Base-by-base conservation (phyloP, 1,140 invertebrate genomes). In the Drosophila tani region DNA sequence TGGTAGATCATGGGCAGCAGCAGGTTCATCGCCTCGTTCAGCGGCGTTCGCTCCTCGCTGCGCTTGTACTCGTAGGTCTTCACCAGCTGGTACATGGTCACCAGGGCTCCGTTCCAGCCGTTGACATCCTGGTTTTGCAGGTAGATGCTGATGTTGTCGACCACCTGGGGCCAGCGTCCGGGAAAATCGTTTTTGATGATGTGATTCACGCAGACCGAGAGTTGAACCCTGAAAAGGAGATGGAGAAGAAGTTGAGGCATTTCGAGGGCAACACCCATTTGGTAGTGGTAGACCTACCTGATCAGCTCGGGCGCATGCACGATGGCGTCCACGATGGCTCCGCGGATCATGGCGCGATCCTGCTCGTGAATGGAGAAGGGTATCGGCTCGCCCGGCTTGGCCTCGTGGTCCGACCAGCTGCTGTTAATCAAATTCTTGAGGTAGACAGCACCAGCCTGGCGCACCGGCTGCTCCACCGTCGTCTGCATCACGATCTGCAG, bases 141-240 rank as follows among this genome's bases (percentile, higher is more conserved):
- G 68, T 94, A 95, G 57, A 94, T 94, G 66, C 95, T 95, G 45
- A 99, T 97, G 94, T 99, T 99, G 91, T 99, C 98, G 15, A 99
- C 97, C 86, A 99, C 96, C 93, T 97, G 96, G 1, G 98, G 97
- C 99, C 99, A 99, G 84, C 97, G 94, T 53, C 96, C 96, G 50
- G 99, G 99, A 92, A 99, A 99, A 92, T 99, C 99, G 93, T 97
- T 95, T 92, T 99, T 99, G 11, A 99, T 97, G 73, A 99, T 99
- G 75, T 96, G 96, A 93, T 96, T 97, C 11, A 99, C 95, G 93
- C 97, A 98, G 8, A 98, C 96, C 79, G 97, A 97, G 19, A 99
- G 94, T 93, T 99, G 99, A 57, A 98, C 94, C 93, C 97, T 96
- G 85, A 60, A 24, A 58, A 11, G 21, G 21, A 11, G 27, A 58